These are phyloP conservation scores for Botia kubotai DNA, from an alignment of 2,797 vertebrate species.

Conservation along the genomic window DNA sequence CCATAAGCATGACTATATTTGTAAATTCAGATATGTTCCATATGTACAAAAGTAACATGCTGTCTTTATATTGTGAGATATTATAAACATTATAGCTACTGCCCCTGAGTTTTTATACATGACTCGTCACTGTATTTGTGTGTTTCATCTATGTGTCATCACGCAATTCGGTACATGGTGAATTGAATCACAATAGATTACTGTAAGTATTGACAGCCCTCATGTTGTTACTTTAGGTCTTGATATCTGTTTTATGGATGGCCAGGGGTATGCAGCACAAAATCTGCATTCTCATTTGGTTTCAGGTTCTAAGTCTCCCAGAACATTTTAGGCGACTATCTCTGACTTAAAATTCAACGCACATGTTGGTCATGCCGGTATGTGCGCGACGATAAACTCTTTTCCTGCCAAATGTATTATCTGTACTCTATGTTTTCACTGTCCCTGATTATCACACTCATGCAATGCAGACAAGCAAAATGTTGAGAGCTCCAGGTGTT, in stretches of 20 bases:
- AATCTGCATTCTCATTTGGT: background rate
- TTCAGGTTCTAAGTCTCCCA: slow-evolving; percentile 2
- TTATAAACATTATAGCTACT: too few relatives aligned
- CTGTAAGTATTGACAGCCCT: too few relatives aligned
- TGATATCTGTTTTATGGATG: background rate
- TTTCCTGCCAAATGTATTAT: slow-evolving; percentile 54
- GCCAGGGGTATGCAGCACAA: slow-evolving; percentile 26
- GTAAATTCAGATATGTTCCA: too few relatives aligned
- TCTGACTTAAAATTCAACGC: slow-evolving; percentile 43
- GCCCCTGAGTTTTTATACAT: too few relatives aligned
- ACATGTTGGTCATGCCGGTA: slow-evolving; percentile 20
- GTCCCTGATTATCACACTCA: slow-evolving; percentile 51
- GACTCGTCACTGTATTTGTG: too few relatives aligned
- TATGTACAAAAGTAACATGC: background rate
- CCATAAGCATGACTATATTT: too few relatives aligned
- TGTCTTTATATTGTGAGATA: background rate
- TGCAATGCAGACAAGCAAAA: slow-evolving; percentile 61
- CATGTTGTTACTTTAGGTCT: too few relatives aligned
- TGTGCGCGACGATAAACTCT: slow-evolving; percentile 53
- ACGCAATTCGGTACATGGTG: too few relatives aligned
- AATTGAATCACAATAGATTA: too few relatives aligned
- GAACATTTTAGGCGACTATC: background rate
- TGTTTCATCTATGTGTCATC: too few relatives aligned
- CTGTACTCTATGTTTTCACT: slow-evolving; percentile 50
- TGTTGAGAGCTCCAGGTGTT: slow-evolving; percentile 55